These are phyloP conservation scores for Epinephelus fuscoguttatus DNA, from an alignment of 2,113 vertebrate genomes.

Conservation along the genomic window DNA sequence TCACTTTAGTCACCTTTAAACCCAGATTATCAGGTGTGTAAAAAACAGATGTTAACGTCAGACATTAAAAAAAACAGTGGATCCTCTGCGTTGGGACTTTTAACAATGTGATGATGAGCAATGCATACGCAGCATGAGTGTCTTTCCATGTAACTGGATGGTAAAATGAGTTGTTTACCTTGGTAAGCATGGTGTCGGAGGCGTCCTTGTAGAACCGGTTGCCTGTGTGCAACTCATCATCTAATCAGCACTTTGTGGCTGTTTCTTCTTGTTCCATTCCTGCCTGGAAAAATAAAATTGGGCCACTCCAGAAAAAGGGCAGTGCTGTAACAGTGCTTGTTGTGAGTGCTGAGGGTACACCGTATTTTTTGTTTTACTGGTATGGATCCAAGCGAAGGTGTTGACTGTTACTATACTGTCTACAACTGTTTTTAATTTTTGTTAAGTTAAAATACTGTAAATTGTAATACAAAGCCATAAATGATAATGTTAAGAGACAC, in stretches of 20 bases:
- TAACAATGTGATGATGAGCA: background rate
- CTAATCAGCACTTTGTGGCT: background rate
- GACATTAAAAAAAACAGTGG: background rate
- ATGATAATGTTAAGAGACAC: too few relatives aligned
- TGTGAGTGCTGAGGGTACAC: too few relatives aligned
- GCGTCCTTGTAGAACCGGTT: constrained; percentile 2
- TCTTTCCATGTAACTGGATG: too few relatives aligned
- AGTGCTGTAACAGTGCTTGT: too few relatives aligned
- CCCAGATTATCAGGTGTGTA: background rate
- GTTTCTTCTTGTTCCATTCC: background rate
- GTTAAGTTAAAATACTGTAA: too few relatives aligned
- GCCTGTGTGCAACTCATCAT: background rate
- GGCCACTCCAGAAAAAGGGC: too few relatives aligned
- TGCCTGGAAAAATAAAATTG: background rate
- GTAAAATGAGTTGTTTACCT: background rate
- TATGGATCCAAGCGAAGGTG: too few relatives aligned
- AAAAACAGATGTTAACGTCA: background rate
- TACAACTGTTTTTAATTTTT: too few relatives aligned
- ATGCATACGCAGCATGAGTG: background rate
- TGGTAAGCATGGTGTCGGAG: background rate
- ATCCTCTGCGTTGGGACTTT: background rate
- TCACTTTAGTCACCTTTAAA: constrained; percentile 5
- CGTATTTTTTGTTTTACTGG: too few relatives aligned
- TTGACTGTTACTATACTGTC: too few relatives aligned
- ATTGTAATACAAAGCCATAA: too few relatives aligned